phyloP scores from a whole-genome alignment of 2,888 invertebrate species.

The Cheilosia vernalis region DNA sequence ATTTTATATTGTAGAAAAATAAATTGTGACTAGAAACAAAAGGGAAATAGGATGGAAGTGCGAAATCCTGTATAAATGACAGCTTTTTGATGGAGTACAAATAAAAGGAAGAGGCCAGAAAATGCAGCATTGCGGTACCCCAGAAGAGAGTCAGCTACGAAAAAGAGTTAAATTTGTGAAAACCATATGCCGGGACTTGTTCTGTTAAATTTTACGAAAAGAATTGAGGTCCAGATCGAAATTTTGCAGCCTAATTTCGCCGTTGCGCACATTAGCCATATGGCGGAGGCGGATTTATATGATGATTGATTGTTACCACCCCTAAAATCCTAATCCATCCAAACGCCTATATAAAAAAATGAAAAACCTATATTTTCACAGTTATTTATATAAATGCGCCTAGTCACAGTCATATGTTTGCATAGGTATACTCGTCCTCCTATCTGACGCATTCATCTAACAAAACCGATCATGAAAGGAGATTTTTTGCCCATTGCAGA shows the following conservation, averaged over 20 bases:
- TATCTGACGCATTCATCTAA: no score
- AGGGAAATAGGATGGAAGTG: background rate
- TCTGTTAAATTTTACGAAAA: background rate
- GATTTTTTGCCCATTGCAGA: slow-evolving; percentile 1
- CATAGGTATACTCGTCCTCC: background rate
- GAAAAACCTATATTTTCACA: slow-evolving; percentile 48
- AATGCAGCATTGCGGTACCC: no score
- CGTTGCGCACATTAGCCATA: slow-evolving; percentile 29
- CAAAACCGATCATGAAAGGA: slow-evolving; percentile 36
- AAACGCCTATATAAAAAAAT: slow-evolving; percentile 7
- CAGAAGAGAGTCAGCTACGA: no score
- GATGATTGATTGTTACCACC: slow-evolving; percentile 46
- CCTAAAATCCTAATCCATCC: background rate
- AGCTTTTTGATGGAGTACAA: background rate
- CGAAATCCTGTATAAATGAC: background rate
- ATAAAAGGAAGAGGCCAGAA: background rate
- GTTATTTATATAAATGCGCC: slow-evolving; percentile 54
- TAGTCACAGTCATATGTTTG: slow-evolving; percentile 35
- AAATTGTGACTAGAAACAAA: background rate
- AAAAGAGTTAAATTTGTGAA: slow-evolving; percentile 12
- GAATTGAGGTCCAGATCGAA: background rate
- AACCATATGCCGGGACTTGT: slow-evolving; percentile 4
- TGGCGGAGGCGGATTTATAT: slow-evolving; percentile 11
- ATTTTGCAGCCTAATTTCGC: slow-evolving; percentile 30
- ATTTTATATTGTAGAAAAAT: background rate